Evolutionary conservation across 2,888 invertebrate species (phyloP).

Genomic region (Tuta absoluta): DNA sequence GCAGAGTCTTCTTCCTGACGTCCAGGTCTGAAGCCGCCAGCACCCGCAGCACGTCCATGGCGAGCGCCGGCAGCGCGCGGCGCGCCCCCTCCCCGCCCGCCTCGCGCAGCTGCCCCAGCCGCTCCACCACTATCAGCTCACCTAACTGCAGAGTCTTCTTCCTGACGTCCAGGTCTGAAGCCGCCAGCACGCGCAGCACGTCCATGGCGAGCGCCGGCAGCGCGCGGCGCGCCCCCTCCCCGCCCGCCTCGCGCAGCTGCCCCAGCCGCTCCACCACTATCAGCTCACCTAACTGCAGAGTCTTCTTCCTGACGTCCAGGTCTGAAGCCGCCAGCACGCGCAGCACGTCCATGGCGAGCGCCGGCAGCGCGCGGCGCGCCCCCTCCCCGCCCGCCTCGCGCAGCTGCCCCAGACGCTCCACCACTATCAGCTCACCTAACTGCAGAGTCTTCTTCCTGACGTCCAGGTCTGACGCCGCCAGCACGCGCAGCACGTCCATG

Average conservation of each 20-base stretch:
- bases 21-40: slow-evolving; percentile 96
- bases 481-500: slow-evolving; percentile 98
- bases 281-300: slow-evolving; percentile 87
- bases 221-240: slow-evolving; percentile 89
- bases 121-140: slow-evolving; percentile 95
- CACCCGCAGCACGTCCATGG: slow-evolving; percentile 98
- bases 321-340: slow-evolving; percentile 96
- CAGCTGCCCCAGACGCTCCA: slow-evolving; percentile 95
- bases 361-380: slow-evolving; percentile 88
- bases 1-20: slow-evolving; percentile 93
- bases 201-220: slow-evolving; percentile 97
- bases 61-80: slow-evolving; percentile 90
- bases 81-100: slow-evolving; percentile 92
- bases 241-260: slow-evolving; percentile 91
- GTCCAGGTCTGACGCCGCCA: slow-evolving; percentile 96
- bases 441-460: slow-evolving; percentile 93
- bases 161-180: slow-evolving; percentile 97
- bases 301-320: slow-evolving; percentile 95
- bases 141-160: slow-evolving; percentile 90
- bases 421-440: slow-evolving; percentile 93
- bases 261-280: slow-evolving; percentile 97
- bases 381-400: slow-evolving; percentile 92
- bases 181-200: slow-evolving; percentile 94
- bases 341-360: slow-evolving; percentile 98
- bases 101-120: slow-evolving; percentile 91